Evolutionary conservation across 2,888 invertebrate genomes (phyloP), one percentile per base, ranked within the genome.

Genomic region (Margaritifera margaritifera): DNA sequence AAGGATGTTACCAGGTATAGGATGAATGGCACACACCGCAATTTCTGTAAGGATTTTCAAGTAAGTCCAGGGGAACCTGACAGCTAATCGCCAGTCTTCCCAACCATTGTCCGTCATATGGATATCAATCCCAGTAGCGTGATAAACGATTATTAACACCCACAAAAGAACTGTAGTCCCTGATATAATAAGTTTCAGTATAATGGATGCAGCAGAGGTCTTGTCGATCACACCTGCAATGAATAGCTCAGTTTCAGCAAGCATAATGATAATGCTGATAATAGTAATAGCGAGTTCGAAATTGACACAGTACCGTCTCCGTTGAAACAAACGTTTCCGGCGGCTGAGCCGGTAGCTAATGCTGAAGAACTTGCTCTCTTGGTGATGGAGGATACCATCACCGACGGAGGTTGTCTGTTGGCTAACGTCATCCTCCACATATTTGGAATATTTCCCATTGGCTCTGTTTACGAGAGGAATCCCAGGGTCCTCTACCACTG

Each of bases 41-140:
- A 84, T 62, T 64, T 85, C 85, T 1, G 79, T n/a, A 6, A 69
- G 31, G 19, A 84, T 69, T 70, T 81, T 81, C 8, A 77, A 24
- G 60, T 78, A 79, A 2, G 80, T 79, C 71, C 74, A 71, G 4
- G 78, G 75, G 57, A 77, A 80, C 19, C 71, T 69, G 52, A 80
- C 79, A 8, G 81, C 82, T 31, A 85, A 70, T 55, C 83, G 67
- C 84, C 85, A 85, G 64, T 85, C 81, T 57, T 83, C 81, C 71
- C 82, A 72, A 57, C 81, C 79, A 62, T 84, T 82, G 68, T 82
- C 82, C 3, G 81, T 80, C 84, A 83, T 84, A n/a, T 72, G 74
- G 6, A 85, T 66, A 58, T 76, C 72, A 18, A 84, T 78, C 4
- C 81, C 80, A 11, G 79, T 79, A 6, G 77, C 71, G 64, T 85